A percentile compares a stretch with the other conserved stretches of the same genome.
These are phyloP conservation scores for Mohoua ochrocephala DNA, from an alignment of 2,113 vertebrate species.

Conservation along the genomic window DNA sequence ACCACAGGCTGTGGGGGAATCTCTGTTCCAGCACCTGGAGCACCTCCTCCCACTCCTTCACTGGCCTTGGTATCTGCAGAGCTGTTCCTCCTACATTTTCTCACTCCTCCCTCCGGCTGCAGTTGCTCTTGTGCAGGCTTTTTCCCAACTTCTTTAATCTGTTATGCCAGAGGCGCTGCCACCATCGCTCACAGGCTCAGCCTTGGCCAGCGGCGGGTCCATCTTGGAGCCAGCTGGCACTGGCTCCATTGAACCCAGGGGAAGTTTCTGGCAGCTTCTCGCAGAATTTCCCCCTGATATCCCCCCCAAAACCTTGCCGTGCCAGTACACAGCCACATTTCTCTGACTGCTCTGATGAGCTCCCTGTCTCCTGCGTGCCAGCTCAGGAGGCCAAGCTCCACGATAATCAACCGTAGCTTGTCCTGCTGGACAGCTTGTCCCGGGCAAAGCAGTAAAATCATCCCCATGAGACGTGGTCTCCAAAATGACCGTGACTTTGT, in stretches of 20 bases:
- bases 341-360: background rate
- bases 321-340: background rate
- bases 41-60: background rate
- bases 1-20: background rate
- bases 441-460: background rate
- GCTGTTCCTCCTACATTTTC: background rate
- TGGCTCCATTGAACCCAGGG: background rate
- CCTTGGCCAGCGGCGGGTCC: fast-evolving
- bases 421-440: background rate
- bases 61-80: background rate
- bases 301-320: background rate
- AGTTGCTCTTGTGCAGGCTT: background rate
- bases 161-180: fast-evolving
- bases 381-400: background rate
- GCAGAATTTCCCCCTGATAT: background rate
- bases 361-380: background rate
- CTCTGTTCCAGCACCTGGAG: background rate
- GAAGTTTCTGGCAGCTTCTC: background rate
- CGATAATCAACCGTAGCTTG: background rate
- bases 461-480: background rate
- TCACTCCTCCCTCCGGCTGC: background rate
- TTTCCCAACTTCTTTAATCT: background rate
- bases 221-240: background rate
- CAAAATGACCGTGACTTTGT: background rate
- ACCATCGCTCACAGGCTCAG: fast-evolving